phyloP scores from a whole-genome alignment of 1,140 invertebrate species.

The Oncopeltus fasciatus region DNA sequence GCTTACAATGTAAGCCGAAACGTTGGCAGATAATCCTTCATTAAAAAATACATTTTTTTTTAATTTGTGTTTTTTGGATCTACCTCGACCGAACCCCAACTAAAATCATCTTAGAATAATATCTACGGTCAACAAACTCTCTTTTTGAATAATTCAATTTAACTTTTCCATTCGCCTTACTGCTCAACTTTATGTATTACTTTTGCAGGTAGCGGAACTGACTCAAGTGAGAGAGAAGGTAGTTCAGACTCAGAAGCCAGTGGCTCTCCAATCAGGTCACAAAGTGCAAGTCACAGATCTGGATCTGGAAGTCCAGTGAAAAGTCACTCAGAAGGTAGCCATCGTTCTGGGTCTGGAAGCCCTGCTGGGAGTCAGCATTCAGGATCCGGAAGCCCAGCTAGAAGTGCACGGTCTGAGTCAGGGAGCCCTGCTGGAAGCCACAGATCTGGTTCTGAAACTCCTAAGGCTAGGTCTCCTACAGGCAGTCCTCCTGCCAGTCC shows the following conservation, averaged over 20 bases:
- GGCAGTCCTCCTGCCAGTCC: constrained; percentile 28
- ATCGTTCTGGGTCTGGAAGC: constrained; percentile 9
- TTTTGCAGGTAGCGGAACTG: constrained; percentile 12
- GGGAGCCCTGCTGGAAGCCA: constrained; percentile 20
- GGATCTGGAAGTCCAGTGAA: constrained; percentile 32
- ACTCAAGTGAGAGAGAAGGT: constrained; percentile 18
- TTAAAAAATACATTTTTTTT: too few species aligned
- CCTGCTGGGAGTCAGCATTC: background rate
- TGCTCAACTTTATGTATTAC: too few species aligned
- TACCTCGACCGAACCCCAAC: too few species aligned
- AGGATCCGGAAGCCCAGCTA: constrained; percentile 16
- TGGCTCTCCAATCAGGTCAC: too few species aligned
- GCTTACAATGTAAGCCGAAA: too few species aligned
- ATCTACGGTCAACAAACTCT: too few species aligned
- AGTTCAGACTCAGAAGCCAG: constrained; percentile 8
- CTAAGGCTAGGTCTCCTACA: constrained; percentile 20
- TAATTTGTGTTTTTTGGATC: too few species aligned
- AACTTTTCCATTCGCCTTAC: too few species aligned
- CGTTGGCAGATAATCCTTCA: too few species aligned
- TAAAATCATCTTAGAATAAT: too few species aligned
- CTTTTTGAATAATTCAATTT: too few species aligned
- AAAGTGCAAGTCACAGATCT: constrained; percentile 20
- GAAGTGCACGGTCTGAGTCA: constrained; percentile 17
- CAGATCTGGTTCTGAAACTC: constrained; percentile 27
- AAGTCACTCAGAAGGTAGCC: constrained; percentile 5